A percentile compares a stretch with the other conserved stretches of the same genome.
Conservation (phyloP, 1,140 invertebrate genomes). For the Gonatopus flavifemur region DNA sequence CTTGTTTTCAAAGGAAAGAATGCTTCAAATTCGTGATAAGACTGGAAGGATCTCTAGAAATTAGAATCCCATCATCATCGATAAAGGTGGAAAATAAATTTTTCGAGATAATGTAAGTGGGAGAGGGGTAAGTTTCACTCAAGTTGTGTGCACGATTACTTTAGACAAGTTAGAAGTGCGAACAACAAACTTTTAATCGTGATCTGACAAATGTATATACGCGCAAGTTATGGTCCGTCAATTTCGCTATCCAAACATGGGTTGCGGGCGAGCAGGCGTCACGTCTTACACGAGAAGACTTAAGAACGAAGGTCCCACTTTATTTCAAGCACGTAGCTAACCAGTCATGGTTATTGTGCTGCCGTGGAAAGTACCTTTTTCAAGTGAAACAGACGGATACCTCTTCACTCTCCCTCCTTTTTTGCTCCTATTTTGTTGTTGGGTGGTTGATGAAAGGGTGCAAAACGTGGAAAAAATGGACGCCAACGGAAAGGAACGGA, state of each 20-base stretch:
- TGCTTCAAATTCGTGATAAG: too few species aligned
- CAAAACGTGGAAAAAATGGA: conserved; percentile 39
- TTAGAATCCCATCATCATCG: too few species aligned
- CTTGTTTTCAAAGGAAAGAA: too few species aligned
- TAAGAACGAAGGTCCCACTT: conserved; percentile 34
- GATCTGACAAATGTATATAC: too few species aligned
- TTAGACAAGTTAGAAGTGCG: too few species aligned
- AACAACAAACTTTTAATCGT: too few species aligned
- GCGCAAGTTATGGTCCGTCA: conserved; percentile 27
- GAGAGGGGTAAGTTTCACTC: too few species aligned
- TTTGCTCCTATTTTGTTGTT: conserved; percentile 38
- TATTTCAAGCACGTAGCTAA: conserved; percentile 55
- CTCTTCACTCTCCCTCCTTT: conserved; percentile 11
- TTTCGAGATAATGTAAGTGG: too few species aligned
- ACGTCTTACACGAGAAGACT: conserved; percentile 16
- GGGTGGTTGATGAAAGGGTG: conserved; percentile 39
- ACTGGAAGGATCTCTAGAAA: too few species aligned
- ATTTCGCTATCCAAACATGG: conserved; percentile 34
- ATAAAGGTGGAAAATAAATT: too few species aligned
- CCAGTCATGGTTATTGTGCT: conserved; percentile 54
- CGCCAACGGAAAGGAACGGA: conserved; percentile 14
- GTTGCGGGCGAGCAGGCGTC: conserved; percentile 6
- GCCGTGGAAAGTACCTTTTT: conserved; percentile 52
- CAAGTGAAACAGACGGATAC: conserved; percentile 48
- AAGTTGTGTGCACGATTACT: too few species aligned